These are phyloP conservation scores for Nerophis ophidion DNA, from an alignment of 2,113 vertebrate species.

Conservation along the genomic window DNA sequence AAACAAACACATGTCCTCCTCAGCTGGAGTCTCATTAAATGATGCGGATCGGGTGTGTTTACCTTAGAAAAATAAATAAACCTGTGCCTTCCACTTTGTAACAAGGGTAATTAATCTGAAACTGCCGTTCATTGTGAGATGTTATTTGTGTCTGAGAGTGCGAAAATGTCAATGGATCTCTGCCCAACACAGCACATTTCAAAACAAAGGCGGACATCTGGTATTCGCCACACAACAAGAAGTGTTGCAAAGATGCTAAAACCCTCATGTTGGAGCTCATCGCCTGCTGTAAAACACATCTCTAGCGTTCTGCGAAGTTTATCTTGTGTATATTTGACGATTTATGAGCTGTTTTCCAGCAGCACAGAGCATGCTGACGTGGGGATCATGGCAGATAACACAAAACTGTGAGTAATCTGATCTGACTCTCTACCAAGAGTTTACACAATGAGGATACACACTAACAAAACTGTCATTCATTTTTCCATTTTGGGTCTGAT, in stretches of 20 bases:
- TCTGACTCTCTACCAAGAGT: slow-evolving; percentile 1
- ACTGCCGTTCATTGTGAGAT: slow-evolving; percentile 3
- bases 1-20: slow-evolving; percentile 16
- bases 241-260: not conserved
- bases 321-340: slow-evolving; percentile 40
- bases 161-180: slow-evolving; percentile 6
- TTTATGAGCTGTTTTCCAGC: not conserved
- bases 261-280: slow-evolving; percentile 13
- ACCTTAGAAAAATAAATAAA: slow-evolving; percentile 21
- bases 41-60: slow-evolving; percentile 29
- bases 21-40: slow-evolving; percentile 20
- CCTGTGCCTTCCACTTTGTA: slow-evolving; percentile 7
- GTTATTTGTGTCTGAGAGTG: slow-evolving; percentile 9
- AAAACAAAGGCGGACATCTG: not conserved
- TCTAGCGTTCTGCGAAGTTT: slow-evolving; percentile 12
- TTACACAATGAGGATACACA: not conserved
- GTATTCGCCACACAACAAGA: not conserved
- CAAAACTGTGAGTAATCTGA: slow-evolving; percentile 5
- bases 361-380: slow-evolving; percentile 2
- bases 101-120: slow-evolving; percentile 38
- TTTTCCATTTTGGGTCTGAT: not conserved
- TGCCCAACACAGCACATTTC: slow-evolving; percentile 17
- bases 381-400: slow-evolving; percentile 2
- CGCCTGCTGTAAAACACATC: slow-evolving; percentile 6
- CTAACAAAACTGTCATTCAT: not conserved